Base-by-base conservation (phyloP, 2,113 vertebrate genomes). In the Dromas ardeola region DNA sequence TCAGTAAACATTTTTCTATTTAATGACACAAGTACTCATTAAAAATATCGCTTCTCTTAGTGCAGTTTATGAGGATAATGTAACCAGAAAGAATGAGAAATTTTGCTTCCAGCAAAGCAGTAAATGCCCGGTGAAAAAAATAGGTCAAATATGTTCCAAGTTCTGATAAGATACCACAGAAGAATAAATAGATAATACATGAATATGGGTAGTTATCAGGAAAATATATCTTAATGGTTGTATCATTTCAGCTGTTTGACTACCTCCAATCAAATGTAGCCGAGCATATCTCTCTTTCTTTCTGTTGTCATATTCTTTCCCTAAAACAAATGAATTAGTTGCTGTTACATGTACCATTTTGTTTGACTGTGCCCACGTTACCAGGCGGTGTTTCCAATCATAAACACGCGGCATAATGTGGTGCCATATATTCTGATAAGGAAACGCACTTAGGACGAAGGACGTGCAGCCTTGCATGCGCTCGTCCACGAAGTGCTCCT, bases 341-440 rank as follows among this genome's bases (percentile, higher is more conserved):
- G 58, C 81, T 91, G 72, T 47, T 71, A n/a, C 17, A 12, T 26
- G 15, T 9, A 52, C n/a, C 34, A 25, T 74, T 95, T 94, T 94
- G 79, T 93, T 96, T 90, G 94, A 71, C 76, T 77, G 52, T 30
- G 12, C 22, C 69, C 13, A 4, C 10, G 10, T 88, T 95, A 90
- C 90, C 92, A 87, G 78, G 4, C 26, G 20, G 47, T 42, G 45
- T 67, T 91, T 26, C 55, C 47, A 88, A n/a, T 72, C 91, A 65
- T 62, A 82, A 97, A 86, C 70, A 61, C 9, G 45, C 13, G 42
- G 50, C 86, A 69, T 81, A 70, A 79, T n/a, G 56, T 38, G 29
- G 76, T 17, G 63, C 88, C 73, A 19, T 36, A 30, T 73, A 78
- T 70, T 92, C 91, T 86, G 95, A 97, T 97, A 96, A 97, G 95